These are phyloP conservation scores for Seira musarum DNA, from an alignment of 2,888 invertebrate species.

Conservation along the genomic window DNA sequence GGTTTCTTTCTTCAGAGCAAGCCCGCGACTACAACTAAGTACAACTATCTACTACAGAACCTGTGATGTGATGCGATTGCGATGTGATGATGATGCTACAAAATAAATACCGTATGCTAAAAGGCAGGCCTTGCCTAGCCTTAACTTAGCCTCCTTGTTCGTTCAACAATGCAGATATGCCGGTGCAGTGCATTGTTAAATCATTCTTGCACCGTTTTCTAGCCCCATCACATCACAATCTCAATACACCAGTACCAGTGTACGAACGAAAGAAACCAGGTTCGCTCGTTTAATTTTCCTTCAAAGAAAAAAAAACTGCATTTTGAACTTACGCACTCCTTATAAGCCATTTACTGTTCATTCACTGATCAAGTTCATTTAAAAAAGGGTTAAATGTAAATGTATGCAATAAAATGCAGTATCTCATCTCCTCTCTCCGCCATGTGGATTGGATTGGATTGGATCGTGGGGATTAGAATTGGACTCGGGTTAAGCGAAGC, in stretches of 20 bases:
- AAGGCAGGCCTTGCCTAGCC: slow-evolving; percentile 4
- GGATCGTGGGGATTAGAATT: not conserved
- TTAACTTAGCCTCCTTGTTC: slow-evolving; percentile 1
- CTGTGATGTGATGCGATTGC: too few relatives aligned
- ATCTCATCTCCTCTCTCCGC: not conserved
- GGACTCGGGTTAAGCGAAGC: slow-evolving; percentile 1
- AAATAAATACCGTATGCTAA: slow-evolving; percentile 8
- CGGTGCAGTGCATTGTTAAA: not conserved
- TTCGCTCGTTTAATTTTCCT: too few relatives aligned
- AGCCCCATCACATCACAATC: too few relatives aligned
- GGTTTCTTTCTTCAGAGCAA: slow-evolving; percentile 14
- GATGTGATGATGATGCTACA: too few relatives aligned
- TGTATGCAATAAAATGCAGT: too few relatives aligned
- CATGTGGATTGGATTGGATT: not conserved
- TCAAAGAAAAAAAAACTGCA: not conserved
- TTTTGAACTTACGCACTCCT: not conserved
- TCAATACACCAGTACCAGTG: too few relatives aligned
- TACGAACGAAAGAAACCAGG: too few relatives aligned
- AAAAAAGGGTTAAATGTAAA: slow-evolving; percentile 5
- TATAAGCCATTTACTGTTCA: not conserved
- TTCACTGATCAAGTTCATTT: slow-evolving; percentile 5
- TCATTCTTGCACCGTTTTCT: slow-evolving; percentile 4
- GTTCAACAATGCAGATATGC: slow-evolving; percentile 17
- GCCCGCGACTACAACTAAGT: too few relatives aligned
- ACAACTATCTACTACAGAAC: too few relatives aligned